Conservation (phyloP, 2,888 invertebrate species). For the Arge pagana region DNA sequence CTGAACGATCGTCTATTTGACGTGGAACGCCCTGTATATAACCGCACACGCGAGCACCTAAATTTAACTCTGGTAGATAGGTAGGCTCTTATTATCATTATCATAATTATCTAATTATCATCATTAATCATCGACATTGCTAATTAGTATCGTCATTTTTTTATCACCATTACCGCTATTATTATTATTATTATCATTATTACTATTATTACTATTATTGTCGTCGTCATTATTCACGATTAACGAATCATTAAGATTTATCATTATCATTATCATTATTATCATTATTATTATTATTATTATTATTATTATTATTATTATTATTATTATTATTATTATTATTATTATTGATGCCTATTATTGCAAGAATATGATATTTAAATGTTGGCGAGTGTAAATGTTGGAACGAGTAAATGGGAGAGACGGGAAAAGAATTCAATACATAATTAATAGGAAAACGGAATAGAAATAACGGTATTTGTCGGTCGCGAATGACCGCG, state of each 20-base stretch:
- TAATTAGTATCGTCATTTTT: no score
- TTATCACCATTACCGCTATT: no score
- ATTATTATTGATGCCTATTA: conserved; percentile 22
- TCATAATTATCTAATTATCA: no score
- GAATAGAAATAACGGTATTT: conserved; percentile 12
- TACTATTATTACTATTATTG: conserved; percentile 5
- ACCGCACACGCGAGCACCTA: conserved; percentile 32
- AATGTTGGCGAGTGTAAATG: conserved; percentile 50
- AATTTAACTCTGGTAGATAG: conserved; percentile 50
- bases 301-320: conserved; percentile 45
- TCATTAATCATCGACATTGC: no score
- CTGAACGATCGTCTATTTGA: no score
- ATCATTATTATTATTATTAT: conserved; percentile 27
- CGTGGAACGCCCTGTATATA: no score
- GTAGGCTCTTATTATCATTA: conserved; percentile 52
- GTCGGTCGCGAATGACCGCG: conserved; percentile 7
- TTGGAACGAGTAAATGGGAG: conserved; percentile 22
- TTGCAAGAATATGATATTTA: conserved; percentile 52
- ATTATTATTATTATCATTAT: conserved; percentile 13
- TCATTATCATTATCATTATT: conserved; percentile 35
- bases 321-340: conserved; percentile 23
- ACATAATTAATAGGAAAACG: conserved; percentile 13
- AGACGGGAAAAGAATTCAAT: conserved; percentile 25
- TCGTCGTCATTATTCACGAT: not conserved
- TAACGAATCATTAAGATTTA: conserved; percentile 29